phyloP scores from a whole-genome alignment of 2,888 invertebrate species.

The Minunthozetes semirufus region DNA sequence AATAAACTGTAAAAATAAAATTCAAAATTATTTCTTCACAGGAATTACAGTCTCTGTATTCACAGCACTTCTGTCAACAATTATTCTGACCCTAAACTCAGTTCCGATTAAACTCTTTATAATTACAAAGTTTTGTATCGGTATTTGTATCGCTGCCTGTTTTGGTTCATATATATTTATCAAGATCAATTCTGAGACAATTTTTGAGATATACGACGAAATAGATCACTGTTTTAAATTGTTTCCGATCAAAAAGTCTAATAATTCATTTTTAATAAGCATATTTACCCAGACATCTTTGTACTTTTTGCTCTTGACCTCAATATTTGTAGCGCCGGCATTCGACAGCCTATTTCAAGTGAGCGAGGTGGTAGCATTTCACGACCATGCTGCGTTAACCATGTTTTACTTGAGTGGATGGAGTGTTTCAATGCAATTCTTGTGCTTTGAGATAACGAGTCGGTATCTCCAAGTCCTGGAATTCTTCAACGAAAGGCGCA shows the following conservation, averaged over 20 bases:
- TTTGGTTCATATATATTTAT: background rate
- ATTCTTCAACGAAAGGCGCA: background rate
- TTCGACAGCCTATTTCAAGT: background rate
- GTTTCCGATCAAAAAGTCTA: background rate
- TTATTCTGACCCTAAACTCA: no score
- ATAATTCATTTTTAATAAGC: background rate
- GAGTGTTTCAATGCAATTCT: background rate
- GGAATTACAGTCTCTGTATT: background rate
- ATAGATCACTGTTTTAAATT: background rate
- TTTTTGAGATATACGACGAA: background rate
- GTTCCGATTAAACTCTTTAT: no score
- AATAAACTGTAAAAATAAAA: background rate
- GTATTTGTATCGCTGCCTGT: background rate
- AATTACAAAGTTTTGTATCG: no score
- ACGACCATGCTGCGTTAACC: background rate
- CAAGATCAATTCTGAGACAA: background rate
- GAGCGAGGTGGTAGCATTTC: background rate
- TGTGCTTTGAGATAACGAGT: background rate
- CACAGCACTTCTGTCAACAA: background rate
- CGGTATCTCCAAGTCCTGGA: background rate
- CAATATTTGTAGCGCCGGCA: background rate
- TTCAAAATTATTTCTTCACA: background rate
- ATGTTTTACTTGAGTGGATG: background rate
- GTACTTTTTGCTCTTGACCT: background rate
- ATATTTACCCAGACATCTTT: background rate